Evolutionary conservation across 1,140 invertebrate genomes (phyloP), one percentile per base, ranked within the genome.

Genomic region (Halictus rubicundus): DNA sequence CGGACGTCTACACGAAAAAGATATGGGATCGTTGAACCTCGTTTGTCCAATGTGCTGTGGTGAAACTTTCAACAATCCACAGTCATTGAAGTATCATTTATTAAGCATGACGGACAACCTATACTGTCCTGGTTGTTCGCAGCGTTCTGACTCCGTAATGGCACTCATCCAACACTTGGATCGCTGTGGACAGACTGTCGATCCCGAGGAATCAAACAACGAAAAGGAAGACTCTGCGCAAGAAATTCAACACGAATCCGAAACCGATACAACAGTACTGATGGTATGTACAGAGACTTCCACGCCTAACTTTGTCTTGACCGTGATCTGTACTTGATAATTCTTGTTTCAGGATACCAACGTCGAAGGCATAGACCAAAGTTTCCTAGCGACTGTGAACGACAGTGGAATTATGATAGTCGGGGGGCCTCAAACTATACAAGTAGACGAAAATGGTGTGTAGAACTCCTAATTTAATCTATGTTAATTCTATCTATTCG

Each of bases 11-110:
- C 66, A 37, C 39, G 16, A 37, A 32, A 39, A 59, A 74, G 37
- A 74, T 88, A 95, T 95, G 94, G 94, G 93, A 88, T 93, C 94
- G 37, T 82, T 92, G 81, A 89, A 88, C 77, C 88, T 95, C 23
- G 89, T 93, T 74, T 96, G 95, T 83, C 95, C 95, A 8, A 93
- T 95, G 89, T 96, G 95, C 85, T 96, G 95, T 84, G 93, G 93
- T 64, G 93, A 94, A 89, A 94, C 91, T 69, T 96, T 96, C 90
- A 88, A 91, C 73, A 94, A 93, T 81, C 93, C 93, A 64, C 88
- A 94, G 84, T 91, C 92, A 63, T 91, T 96, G 61, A 93, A 94
- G 87, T 93, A 94, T 79, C 95, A 96, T 89, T 92, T 96, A 78
- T 86, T 94, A 21, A 93, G 92, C 78, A 92, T 95, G 87, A 92